Evolutionary conservation across 2,113 vertebrate species (phyloP), one percentile per base, ranked within the genome.

Genomic region (Glareola pratincola): DNA sequence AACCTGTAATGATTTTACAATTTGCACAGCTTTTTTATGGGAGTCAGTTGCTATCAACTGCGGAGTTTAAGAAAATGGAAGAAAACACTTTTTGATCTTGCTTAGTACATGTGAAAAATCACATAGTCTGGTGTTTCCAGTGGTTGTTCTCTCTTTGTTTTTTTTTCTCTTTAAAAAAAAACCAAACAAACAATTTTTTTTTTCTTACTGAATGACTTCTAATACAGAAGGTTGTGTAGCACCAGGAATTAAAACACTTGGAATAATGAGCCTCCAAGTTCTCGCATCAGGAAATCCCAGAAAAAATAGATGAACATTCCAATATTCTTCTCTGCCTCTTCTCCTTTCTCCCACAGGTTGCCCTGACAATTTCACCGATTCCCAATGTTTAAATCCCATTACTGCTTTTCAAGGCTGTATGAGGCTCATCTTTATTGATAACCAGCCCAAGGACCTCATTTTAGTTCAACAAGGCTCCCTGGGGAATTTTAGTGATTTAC

Each of bases 391-490:
- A 97, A 98, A 98, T 97, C 98, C 98, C 36, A 98, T 98, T 90
- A 98, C 98, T 77, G 98, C 98, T 96, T 99, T 99, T 98, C 99
- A 99, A 98, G 99, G 99, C 50, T 99, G 99, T 92, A 98, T 99
- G 98, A 98, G 98, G 75, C 99, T 99, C 98, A 98, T 99, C 93
- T 98, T 98, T 98, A 99, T 99, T 98, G 99, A 99, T 98, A 98
- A 99, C 97, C 99, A 99, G 97, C 99, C 98, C 59, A 98, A 98
- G 94, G 98, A 99, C 97, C 98, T 99, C 94, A 98, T 98, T 97
- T 98, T 98, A 54, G 98, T 99, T 88, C 99, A 99, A 97, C 99
- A 99, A 98, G 99, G 99, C 56, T 94, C 98, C 95, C 98, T 99
- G 98, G 99, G 99, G 98, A 99, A 98, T 97, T 99, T 98, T 96